A percentile compares a stretch with the other conserved stretches of the same genome.
Conservation (phyloP, 1,140 invertebrate species). For the Lepidurus packardi region DNA sequence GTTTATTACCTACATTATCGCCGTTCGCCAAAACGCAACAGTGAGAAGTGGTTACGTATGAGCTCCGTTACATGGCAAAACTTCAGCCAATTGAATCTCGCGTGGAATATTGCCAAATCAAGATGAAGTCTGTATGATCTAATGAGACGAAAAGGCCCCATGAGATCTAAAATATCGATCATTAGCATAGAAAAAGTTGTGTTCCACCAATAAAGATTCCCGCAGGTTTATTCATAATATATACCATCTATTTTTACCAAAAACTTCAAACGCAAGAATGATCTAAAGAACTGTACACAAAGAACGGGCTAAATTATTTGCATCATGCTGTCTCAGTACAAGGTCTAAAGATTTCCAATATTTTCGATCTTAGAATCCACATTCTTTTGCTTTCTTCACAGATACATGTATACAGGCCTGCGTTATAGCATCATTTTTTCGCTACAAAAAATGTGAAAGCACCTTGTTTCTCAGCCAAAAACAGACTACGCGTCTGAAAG, state of each 20-base stretch:
- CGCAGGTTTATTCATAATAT: slow-evolving; percentile 8
- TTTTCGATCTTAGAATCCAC: background rate
- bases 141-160: too few species aligned
- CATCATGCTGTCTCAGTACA: slow-evolving; percentile 5
- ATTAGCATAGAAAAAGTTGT: background rate
- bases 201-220: background rate
- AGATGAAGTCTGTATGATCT: too few species aligned
- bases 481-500: background rate
- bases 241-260: slow-evolving; percentile 22
- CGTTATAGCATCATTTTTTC: background rate
- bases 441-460: slow-evolving; percentile 6
- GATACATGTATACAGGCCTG: slow-evolving; percentile 2
- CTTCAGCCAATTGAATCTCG: too few species aligned
- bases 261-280: slow-evolving; percentile 1
- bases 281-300: slow-evolving; percentile 16
- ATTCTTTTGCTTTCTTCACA: background rate
- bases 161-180: background rate
- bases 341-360: background rate
- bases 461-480: background rate
- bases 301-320: background rate
- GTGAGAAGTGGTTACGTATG: background rate
- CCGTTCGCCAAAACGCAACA: background rate
- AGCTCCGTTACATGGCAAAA: too few species aligned
- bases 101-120: too few species aligned
- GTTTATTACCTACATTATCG: background rate